Conservation (phyloP, 2,797 vertebrate genomes). For the Gobio occitaniae region DNA sequence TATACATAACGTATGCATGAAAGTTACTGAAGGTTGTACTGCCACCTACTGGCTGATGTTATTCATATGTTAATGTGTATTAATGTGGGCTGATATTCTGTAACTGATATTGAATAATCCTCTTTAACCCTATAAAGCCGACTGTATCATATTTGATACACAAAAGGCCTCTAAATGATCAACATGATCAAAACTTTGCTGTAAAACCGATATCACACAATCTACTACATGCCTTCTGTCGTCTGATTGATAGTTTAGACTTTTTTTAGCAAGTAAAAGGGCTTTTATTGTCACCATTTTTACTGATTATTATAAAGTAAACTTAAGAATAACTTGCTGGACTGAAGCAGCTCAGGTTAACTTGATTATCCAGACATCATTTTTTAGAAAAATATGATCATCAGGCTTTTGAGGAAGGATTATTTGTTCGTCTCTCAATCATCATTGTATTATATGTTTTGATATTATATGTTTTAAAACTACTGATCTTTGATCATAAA, state of each 20-base stretch:
- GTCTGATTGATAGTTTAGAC: neutral
- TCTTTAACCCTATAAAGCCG: neutral
- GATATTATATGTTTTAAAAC: too few species aligned
- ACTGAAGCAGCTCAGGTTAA: too few species aligned
- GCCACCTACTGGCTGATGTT: conserved; percentile 42
- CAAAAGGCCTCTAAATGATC: neutral
- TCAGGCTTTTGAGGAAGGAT: too few species aligned
- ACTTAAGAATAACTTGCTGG: too few species aligned
- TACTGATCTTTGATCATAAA: too few species aligned
- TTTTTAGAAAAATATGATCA: too few species aligned
- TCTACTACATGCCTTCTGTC: neutral
- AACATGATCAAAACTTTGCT: neutral
- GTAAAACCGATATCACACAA: neutral
- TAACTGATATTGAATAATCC: neutral
- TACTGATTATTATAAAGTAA: too few species aligned
- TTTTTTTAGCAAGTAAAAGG: neutral
- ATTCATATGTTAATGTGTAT: neutral
- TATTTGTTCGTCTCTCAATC: too few species aligned
- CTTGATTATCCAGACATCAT: too few species aligned
- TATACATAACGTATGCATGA: neutral
- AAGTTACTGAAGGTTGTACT: neutral
- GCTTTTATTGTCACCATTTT: neutral
- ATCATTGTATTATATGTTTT: too few species aligned
- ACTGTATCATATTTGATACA: neutral
- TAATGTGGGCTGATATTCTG: neutral